phyloP scores from a whole-genome alignment of 2,113 vertebrate genomes.

The Struthio camelus region DNA sequence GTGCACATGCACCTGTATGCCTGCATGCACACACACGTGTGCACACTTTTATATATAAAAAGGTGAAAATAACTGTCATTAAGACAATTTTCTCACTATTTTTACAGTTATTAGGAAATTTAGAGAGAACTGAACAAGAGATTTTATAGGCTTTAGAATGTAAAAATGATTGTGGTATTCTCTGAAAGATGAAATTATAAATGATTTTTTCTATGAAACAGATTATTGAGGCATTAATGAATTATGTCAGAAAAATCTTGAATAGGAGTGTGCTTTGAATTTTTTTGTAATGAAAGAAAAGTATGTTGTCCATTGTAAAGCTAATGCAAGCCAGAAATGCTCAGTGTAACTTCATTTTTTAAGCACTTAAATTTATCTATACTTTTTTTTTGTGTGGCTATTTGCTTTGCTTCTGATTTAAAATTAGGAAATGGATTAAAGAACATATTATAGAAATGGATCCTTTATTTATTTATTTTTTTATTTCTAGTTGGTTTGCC shows the following conservation, averaged over 20 bases:
- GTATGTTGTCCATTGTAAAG: neutral
- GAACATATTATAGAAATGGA: neutral
- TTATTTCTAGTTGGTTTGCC: slow-evolving; percentile 40
- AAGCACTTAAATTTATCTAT: neutral
- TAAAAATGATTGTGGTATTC: neutral
- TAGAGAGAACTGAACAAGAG: neutral
- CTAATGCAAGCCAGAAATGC: neutral
- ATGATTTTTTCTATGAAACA: neutral
- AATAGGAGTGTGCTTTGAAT: neutral
- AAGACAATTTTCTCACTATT: neutral
- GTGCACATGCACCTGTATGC: neutral
- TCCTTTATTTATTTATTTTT: slow-evolving; percentile 56
- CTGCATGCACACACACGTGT: too few relatives aligned
- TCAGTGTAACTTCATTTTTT: neutral
- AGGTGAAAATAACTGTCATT: neutral
- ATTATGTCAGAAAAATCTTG: neutral
- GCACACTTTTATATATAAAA: neutral
- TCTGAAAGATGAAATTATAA: neutral
- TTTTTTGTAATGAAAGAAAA: neutral
- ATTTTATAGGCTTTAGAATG: neutral
- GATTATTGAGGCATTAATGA: neutral
- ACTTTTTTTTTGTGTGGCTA: neutral
- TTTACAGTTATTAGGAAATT: neutral
- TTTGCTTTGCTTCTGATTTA: slow-evolving; percentile 24
- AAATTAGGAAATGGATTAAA: slow-evolving; percentile 40